Conservation (phyloP, 2,113 vertebrate genomes). For the Chlorodrepanis virens region DNA sequence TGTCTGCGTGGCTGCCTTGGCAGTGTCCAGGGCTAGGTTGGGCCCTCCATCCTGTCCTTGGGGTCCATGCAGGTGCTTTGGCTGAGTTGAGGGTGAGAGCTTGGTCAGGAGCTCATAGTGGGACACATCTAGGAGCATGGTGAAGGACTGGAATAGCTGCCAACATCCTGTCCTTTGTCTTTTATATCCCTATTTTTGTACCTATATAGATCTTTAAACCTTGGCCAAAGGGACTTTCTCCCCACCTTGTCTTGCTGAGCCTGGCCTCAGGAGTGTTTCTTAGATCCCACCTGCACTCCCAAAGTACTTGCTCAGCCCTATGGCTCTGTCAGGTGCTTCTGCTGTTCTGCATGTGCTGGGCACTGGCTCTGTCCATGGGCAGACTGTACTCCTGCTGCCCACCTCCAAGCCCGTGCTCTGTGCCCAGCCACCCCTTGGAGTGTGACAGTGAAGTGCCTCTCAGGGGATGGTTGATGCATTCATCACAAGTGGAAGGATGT, state of each 20-base stretch:
- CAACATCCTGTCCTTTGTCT: background rate
- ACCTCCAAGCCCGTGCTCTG: accelerated
- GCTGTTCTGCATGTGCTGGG: accelerated
- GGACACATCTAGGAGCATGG: accelerated
- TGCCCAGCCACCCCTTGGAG: accelerated
- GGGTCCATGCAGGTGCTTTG: background rate
- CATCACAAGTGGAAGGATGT: accelerated
- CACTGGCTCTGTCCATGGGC: accelerated
- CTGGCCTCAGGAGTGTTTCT: accelerated
- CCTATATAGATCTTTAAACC: background rate
- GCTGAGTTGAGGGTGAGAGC: background rate
- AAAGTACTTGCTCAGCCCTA: accelerated
- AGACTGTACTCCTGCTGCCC: background rate
- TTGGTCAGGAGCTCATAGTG: background rate
- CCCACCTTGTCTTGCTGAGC: background rate
- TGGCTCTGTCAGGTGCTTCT: background rate
- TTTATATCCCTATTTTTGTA: background rate
- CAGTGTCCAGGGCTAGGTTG: background rate
- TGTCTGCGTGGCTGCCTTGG: background rate
- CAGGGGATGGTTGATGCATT: accelerated
- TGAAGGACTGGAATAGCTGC: background rate
- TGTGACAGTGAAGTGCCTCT: background rate
- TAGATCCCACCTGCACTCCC: background rate
- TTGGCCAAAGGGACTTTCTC: background rate
- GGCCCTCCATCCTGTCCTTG: background rate